Evolutionary conservation across 2,113 vertebrate genomes (phyloP), one percentile per base, ranked within the genome.

Genomic region (Grammomys surdaster): DNA sequence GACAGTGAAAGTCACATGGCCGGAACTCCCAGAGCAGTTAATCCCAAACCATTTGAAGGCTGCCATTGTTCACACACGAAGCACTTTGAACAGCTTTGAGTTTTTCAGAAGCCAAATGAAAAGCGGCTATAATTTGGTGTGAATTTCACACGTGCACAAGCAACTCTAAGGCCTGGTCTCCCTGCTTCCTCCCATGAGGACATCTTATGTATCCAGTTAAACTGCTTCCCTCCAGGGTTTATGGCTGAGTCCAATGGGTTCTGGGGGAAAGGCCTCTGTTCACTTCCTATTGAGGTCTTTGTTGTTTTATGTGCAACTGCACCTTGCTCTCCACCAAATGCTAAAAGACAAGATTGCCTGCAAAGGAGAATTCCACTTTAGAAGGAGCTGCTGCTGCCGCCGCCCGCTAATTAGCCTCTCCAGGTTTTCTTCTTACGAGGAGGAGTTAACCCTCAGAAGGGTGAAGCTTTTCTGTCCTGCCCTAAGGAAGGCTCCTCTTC

Each of bases 71-170:
- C 67, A 95, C 77, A 86, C 22, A 56, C 22, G 12, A 56, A 95
- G 31, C 36, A 58, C 88, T 90, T 94, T 94, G 89, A 97, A 94
- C 63, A 72, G 31, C 56, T 95, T 94, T 96, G 70, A 63, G 73
- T 78, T 94, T 91, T 96, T 96, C 90, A 84, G 73, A 97, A 97
- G 94, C 76, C 85, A 95, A 95, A 95, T 91, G 88, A 96, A 94
- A 96, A 60, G 56, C 70, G 67, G 58, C 94, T 95, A 84, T 85
- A 92, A 94, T 86, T 94, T 88, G 90, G 93, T 95, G 90, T 95
- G 92, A 96, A 90, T 96, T 96, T 97, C 92, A 96, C 95, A 95
- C 14, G 2, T 43, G 65, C 51, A 90, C 82, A 86, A 82, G 69
- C 89, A 95, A 80, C 75, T 90, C 7, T 3, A 80, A 87, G 60